Percentiles rank a stretch among this genome's conserved stretches.
Conservation (phyloP, 35 echinoderm and acorn worm genomes). For the Eucidaris tribuloides region DNA sequence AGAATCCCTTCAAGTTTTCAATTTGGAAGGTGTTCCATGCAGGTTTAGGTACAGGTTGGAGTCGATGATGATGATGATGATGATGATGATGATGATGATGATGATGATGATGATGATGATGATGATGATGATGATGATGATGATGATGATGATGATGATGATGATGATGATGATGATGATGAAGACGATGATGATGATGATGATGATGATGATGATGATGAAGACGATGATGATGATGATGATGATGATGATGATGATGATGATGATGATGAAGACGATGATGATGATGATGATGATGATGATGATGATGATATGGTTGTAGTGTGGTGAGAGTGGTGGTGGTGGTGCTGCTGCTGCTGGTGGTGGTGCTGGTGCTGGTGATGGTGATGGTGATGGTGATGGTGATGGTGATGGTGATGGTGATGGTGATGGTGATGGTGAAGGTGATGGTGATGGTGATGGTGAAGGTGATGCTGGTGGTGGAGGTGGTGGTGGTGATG, state of each 20-base stretch:
- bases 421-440: not conserved
- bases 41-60: too few species aligned
- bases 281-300: conserved; percentile 2
- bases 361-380: not conserved
- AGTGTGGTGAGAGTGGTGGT: not conserved
- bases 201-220: not conserved
- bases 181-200: not conserved
- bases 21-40: too few species aligned
- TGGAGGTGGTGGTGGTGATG: conserved; percentile 1
- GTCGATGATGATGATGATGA: too few species aligned
- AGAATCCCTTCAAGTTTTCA: too few species aligned
- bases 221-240: not conserved
- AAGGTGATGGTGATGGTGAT: not conserved
- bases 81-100: conserved; percentile 35
- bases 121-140: conserved; percentile 37
- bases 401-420: not conserved
- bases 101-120: conserved; percentile 28
- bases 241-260: not conserved
- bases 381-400: conserved; percentile 1
- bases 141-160: conserved; percentile 5
- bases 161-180: conserved; percentile 1
- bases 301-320: not conserved
- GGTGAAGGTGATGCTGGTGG: not conserved
- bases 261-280: not conserved
- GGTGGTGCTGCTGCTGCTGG: not conserved